Evolutionary conservation across 1,140 invertebrate genomes (phyloP), one percentile per base, ranked within the genome.

Genomic region (Papilio xuthus): DNA sequence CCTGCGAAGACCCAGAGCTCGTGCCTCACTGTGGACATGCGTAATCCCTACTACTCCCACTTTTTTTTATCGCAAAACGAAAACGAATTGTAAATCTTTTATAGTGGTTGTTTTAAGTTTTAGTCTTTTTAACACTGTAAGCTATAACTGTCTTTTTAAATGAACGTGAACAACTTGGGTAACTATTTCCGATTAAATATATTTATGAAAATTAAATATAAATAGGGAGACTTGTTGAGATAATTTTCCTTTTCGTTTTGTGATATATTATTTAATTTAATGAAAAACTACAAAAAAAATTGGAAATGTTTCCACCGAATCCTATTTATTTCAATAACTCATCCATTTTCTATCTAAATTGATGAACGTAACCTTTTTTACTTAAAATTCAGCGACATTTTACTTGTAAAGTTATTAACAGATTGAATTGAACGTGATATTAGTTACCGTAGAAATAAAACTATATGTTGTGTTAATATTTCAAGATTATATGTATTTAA

Each of bases 1-100:
- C 97, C 71, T 99, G 98, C 85, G 96, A 98, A 88, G 97, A 98
- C 73, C 96, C 96, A 0, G 96, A 97, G 82, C 94, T 97, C 74
- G 96, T 97, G 37, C 96, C 96, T 41, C 95, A 96, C 83, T 94
- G 93, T 80, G 92, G 83, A 8, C 88, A 89, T 70, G 90, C 88
- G 83, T 89, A 85, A 89, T 86, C 84, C 18, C 2, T 18, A 13
- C 28, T 70, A n/a, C 2, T 42, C 26, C 18, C 1, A 32, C 23
- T n/a, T 60, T 79, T 63, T 2, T 6, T 42, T 87, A 81, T 86
- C 79, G 81, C 84, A 83, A 85, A 77, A 84, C 67, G 80, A 84
- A 82, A 81, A 88, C 72, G 79, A 78, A 70, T 44, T 79, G 15
- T 23, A 3, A 13, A 12, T 60, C 47, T 47, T 50, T 18, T 50